These are phyloP conservation scores for Drosophila emarginata DNA, from an alignment of 2,888 invertebrate species.

Conservation along the genomic window DNA sequence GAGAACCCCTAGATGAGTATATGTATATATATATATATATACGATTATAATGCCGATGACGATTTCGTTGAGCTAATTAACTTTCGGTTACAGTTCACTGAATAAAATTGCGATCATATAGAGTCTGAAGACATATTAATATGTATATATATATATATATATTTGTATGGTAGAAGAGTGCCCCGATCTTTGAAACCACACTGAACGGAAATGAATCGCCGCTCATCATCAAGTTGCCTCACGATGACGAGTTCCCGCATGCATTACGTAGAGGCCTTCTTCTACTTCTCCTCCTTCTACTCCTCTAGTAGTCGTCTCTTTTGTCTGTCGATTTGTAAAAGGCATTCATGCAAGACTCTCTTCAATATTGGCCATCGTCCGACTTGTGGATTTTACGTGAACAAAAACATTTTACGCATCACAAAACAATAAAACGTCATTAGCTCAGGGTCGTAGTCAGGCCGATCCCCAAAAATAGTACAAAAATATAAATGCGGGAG, in stretches of 20 bases:
- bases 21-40: not conserved
- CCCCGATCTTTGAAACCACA: slow-evolving; percentile 30
- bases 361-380: slow-evolving; percentile 44
- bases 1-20: slow-evolving; percentile 29
- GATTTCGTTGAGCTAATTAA: slow-evolving; percentile 71
- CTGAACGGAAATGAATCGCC: slow-evolving; percentile 68
- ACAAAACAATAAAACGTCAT: slow-evolving; percentile 71
- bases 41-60: slow-evolving; percentile 36
- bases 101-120: slow-evolving; percentile 56
- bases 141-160: slow-evolving; percentile 53
- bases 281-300: not conserved
- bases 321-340: slow-evolving; percentile 51
- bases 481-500: slow-evolving; percentile 60
- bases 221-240: slow-evolving; percentile 45
- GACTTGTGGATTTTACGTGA: slow-evolving; percentile 14
- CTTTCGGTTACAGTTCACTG: slow-evolving; percentile 76
- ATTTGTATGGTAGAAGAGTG: slow-evolving; percentile 39
- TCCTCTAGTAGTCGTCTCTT: slow-evolving; percentile 16
- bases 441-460: slow-evolving; percentile 50
- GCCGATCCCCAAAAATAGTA: slow-evolving; percentile 13
- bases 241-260: slow-evolving; percentile 63
- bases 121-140: slow-evolving; percentile 47
- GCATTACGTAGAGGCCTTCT: slow-evolving; percentile 12
- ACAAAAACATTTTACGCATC: slow-evolving; percentile 67
- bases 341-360: slow-evolving; percentile 65